Conservation (phyloP, 1,140 invertebrate species). For the Bombus impatiens region DNA sequence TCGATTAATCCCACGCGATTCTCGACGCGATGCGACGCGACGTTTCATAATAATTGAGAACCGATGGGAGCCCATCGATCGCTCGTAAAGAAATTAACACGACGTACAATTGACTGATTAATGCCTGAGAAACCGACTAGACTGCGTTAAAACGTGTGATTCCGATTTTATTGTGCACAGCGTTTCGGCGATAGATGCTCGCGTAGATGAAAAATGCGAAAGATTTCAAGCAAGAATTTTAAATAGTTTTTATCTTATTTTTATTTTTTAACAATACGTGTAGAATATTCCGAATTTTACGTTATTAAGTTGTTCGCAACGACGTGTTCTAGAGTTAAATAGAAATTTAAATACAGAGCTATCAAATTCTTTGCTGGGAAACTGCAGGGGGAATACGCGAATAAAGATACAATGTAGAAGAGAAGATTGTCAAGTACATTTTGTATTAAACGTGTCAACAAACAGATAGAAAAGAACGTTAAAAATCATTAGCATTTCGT, state of each 20-base stretch:
- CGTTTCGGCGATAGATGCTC: background rate
- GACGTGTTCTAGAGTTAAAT: too few species aligned
- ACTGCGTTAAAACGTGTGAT: background rate
- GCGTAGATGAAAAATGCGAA: background rate
- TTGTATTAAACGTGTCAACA: background rate
- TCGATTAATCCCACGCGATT: slow-evolving; percentile 9
- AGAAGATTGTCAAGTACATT: background rate
- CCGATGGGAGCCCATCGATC: background rate
- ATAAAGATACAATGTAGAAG: background rate
- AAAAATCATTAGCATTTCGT: background rate
- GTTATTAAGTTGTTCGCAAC: too few species aligned
- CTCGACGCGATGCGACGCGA: background rate
- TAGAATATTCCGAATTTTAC: too few species aligned
- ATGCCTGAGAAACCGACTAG: background rate
- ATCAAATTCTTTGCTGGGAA: too few species aligned
- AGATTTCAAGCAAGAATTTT: too few species aligned
- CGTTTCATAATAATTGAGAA: slow-evolving; percentile 21
- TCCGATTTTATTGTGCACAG: too few species aligned
- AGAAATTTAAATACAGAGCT: too few species aligned
- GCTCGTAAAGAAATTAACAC: slow-evolving; percentile 11
- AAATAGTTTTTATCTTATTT: background rate
- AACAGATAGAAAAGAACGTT: background rate
- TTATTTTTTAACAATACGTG: background rate
- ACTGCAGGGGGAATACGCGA: background rate
- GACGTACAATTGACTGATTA: slow-evolving; percentile 2